These are phyloP conservation scores for Brassicogethes aeneus DNA, from an alignment of 2,888 invertebrate genomes.

Conservation along the genomic window DNA sequence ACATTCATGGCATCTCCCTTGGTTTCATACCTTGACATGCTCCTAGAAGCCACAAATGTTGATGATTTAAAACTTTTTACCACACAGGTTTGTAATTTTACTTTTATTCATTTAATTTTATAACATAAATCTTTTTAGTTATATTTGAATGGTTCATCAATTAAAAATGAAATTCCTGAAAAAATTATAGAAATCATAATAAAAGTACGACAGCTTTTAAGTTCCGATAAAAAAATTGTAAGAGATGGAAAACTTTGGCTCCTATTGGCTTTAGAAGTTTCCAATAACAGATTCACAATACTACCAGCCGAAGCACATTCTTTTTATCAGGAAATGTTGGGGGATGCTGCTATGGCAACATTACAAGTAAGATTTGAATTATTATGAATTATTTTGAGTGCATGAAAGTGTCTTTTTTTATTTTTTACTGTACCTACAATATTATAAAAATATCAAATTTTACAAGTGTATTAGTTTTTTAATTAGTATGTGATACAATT, in stretches of 20 bases:
- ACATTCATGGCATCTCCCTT: constrained; percentile 31
- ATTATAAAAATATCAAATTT: no score
- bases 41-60: constrained; percentile 34
- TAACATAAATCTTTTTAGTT: constrained; percentile 27
- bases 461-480: no score
- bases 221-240: constrained; percentile 31
- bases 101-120: not conserved
- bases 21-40: constrained; percentile 35
- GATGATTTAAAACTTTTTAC: constrained; percentile 38
- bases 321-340: constrained; percentile 37
- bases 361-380: constrained; percentile 33
- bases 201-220: constrained; percentile 31
- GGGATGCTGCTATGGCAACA: constrained; percentile 29
- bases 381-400: constrained; percentile 1
- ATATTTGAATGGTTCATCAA: constrained; percentile 33
- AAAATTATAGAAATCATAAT: constrained; percentile 32
- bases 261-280: constrained; percentile 38
- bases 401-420: no score
- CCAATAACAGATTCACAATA: constrained; percentile 32
- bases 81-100: constrained; percentile 31
- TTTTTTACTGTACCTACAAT: no score
- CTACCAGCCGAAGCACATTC: constrained; percentile 33
- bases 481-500: no score
- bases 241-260: constrained; percentile 36
- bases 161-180: constrained; percentile 25